Evolutionary conservation across 2,797 vertebrate species (phyloP), one percentile per base, ranked within the genome.

Genomic region (Xyrichtys novacula): DNA sequence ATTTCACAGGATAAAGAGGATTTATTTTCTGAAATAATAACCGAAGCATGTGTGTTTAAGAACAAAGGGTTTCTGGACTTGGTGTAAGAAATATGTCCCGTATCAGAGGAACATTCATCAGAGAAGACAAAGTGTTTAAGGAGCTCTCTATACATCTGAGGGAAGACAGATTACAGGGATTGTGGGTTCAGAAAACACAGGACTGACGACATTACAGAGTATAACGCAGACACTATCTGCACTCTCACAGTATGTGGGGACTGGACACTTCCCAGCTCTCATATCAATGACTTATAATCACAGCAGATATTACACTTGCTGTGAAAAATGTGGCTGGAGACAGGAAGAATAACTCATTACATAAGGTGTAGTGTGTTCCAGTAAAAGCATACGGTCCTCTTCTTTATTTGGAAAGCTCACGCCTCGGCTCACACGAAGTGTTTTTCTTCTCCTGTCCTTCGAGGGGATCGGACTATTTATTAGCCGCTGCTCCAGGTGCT

Each of bases 281-380:
- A 67, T 77, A 85, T 80, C 69, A 78, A 14, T 68, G 76, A 77
- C 84, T 74, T 85, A 58, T 72, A 82, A 86, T 89, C 71, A 77
- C 66, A 78, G 76, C 58, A 83, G 76, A 87, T 88, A 83, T 90
- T 82, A 85, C 80, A 70, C 50, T 57, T 26, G 59, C 72, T 68
- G 77, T 77, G 75, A 90, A 88, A 83, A 82, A 89, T 89, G 82
- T 83, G 79, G 4, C 60, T 59, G 1, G 32, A 78, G 80, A 80
- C 77, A 63, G 85, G 85, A 86, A 88, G 70, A 85, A 85, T 80
- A 76, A 85, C 55, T 78, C 53, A 77, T 91, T 92, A 87, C 85
- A 83, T 84, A 89, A 93, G 81, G 68, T 59, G 73, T 22, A 52
- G 32, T 23, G 20, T 10, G 63, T 81, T 91, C 89, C 89, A 89